A percentile compares a stretch with the other conserved stretches of the same genome.
Conservation (phyloP, 2,888 invertebrate species). For the Eristalinus aeneus region DNA sequence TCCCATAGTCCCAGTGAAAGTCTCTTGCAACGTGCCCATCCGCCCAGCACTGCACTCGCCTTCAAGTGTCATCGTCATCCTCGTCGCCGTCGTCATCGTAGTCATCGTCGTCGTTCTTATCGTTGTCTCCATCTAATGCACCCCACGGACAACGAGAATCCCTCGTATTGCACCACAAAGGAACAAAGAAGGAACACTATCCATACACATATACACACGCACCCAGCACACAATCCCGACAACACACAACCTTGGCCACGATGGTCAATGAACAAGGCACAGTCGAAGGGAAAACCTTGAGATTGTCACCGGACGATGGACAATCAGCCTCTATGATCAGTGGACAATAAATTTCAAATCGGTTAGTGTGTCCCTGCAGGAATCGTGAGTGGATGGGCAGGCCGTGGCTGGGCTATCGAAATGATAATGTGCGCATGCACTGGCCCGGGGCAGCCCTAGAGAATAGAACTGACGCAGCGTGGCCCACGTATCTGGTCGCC, state of each 20-base stretch:
- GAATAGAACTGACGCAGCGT: conserved; percentile 18
- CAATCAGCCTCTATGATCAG: conserved; percentile 70
- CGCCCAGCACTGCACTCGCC: not conserved
- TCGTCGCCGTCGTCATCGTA: too few relatives aligned
- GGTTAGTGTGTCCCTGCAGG: conserved; percentile 66
- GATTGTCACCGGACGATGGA: conserved; percentile 56
- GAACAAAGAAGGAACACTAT: not conserved
- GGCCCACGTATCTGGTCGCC: conserved; percentile 53
- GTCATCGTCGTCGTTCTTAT: conserved; percentile 20
- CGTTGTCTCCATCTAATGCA: conserved; percentile 41
- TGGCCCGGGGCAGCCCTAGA: conserved; percentile 42
- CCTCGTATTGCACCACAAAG: conserved; percentile 33
- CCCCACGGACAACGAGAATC: conserved; percentile 22
- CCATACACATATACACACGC: not conserved
- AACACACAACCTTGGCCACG: conserved; percentile 13
- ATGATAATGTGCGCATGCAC: conserved; percentile 65
- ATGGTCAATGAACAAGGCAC: conserved; percentile 50
- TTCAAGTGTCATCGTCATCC: conserved; percentile 26
- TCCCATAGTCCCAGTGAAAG: not conserved
- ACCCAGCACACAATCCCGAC: conserved; percentile 18
- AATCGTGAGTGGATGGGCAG: conserved; percentile 60
- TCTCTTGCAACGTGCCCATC: not conserved
- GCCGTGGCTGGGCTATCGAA: conserved; percentile 55
- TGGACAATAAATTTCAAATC: conserved; percentile 70
- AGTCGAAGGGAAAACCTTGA: conserved; percentile 63